phyloP scores from a whole-genome alignment of 2,113 vertebrate genomes.

The Cathartes aura region DNA sequence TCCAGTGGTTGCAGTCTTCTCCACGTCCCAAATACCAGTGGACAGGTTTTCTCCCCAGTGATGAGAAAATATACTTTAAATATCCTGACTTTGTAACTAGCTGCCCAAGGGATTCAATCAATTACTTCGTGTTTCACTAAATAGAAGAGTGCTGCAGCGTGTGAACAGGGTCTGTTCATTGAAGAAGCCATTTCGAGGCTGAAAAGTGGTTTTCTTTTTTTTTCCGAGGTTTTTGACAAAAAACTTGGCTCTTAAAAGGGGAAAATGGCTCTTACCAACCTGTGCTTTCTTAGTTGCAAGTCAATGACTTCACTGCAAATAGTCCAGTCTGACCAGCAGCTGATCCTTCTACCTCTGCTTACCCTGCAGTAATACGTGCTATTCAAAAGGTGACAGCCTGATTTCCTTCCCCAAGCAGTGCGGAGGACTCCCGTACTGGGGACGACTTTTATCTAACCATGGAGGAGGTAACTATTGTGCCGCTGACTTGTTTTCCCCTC shows the following conservation, averaged over 20 bases:
- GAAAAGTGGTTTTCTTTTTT: neutral
- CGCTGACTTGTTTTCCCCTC: neutral
- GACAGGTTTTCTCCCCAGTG: neutral
- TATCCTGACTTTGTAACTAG: neutral
- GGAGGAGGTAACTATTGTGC: neutral
- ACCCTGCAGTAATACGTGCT: accelerated
- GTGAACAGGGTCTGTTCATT: neutral
- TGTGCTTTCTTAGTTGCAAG: neutral
- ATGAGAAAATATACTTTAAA: neutral
- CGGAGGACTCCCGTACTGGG: neutral
- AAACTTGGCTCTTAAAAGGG: neutral
- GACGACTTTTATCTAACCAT: neutral
- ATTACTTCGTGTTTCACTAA: neutral
- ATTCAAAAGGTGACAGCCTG: neutral
- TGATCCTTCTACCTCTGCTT: neutral
- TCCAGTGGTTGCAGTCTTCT: neutral
- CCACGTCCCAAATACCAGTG: neutral
- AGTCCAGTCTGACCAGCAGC: neutral
- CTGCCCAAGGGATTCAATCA: neutral
- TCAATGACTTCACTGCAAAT: neutral
- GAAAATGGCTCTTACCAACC: neutral
- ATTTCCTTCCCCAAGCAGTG: neutral
- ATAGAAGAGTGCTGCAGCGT: neutral
- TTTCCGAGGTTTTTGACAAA: neutral
- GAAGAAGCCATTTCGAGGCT: neutral